Conservation (phyloP, 2,888 invertebrate species). For the Ischnus inquisitorius region DNA sequence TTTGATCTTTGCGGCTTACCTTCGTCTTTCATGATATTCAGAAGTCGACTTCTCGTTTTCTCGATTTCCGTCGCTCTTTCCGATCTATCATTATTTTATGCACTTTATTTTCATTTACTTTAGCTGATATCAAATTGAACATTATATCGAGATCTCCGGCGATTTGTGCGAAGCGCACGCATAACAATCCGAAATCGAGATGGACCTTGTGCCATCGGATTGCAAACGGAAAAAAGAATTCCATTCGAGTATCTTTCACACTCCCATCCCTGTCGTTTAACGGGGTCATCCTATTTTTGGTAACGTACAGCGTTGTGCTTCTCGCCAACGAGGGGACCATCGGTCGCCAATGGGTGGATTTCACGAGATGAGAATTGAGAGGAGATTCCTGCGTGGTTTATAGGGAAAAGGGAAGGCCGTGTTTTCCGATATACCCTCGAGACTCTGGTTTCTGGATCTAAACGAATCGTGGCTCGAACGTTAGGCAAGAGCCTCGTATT, state of each 20-base stretch:
- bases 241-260: neutral
- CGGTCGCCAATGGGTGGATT: neutral
- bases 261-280: neutral
- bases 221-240: neutral
- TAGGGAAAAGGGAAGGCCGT: slow-evolving; percentile 5
- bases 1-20: slow-evolving; percentile 65
- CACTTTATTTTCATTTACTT: neutral
- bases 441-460: neutral
- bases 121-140: too few species aligned
- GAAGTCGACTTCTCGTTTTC: slow-evolving; percentile 27
- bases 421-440: neutral
- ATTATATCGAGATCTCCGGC: too few species aligned
- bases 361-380: slow-evolving; percentile 13
- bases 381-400: slow-evolving; percentile 5
- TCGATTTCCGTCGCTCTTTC: slow-evolving; percentile 2
- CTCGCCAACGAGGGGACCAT: neutral
- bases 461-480: neutral
- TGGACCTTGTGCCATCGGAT: neutral
- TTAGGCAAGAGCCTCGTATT: neutral
- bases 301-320: neutral
- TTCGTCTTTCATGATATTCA: slow-evolving; percentile 27
- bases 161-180: too few species aligned
- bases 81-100: neutral
- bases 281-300: neutral
- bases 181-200: too few species aligned